Base-by-base conservation (phyloP, 2,113 vertebrate species). In the Mirza zaza region DNA sequence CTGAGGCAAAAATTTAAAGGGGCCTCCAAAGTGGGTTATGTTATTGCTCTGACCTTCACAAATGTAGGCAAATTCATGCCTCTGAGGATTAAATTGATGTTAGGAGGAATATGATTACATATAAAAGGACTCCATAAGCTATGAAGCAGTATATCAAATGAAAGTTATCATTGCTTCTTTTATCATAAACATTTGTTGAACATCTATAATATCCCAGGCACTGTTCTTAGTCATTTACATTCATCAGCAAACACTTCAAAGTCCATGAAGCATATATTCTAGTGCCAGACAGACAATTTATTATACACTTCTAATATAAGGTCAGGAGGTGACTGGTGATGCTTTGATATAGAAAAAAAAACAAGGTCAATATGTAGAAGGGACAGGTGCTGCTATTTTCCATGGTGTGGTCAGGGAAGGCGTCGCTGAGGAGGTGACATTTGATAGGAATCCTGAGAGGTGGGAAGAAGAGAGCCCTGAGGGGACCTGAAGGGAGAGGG, bases 341-440 rank as follows among this genome's bases (percentile, higher is more conserved):
- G 70, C 57, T 87, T 70, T 50, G 45, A 65, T 77, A 80, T 59
- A 83, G 92, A 90, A 52, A 12, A 92, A 92, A 92, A 96, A 94
- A 32, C 45, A 42, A 80, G 48, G 25, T 13, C 52, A 48, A 3
- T 45, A 8, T 27, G n/a, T 6, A 91, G 67, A 48, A 75, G 50
- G 27, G 34, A 45, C 9, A 45, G 21, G 3, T 57, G 34, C 36
- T 81, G 52, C 48, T 85, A 1, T 89, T n/a, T 79, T 55, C 45
- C 2, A 14, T 6, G 15, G 7, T 12, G 48, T 71, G 32, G 39
- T 55, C 70, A 42, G 4, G 36, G 70, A 77, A 84, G 82, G 15
- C 27, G 50, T 84, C 15, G 2, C 57, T 14, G 45, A 23, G 59
- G 39, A 91, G 27, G 21, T 84, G 52, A 75, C 39, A 6, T 45